Evolutionary conservation across 2,888 invertebrate species (phyloP).

Genomic region (Eilema sororculum): DNA sequence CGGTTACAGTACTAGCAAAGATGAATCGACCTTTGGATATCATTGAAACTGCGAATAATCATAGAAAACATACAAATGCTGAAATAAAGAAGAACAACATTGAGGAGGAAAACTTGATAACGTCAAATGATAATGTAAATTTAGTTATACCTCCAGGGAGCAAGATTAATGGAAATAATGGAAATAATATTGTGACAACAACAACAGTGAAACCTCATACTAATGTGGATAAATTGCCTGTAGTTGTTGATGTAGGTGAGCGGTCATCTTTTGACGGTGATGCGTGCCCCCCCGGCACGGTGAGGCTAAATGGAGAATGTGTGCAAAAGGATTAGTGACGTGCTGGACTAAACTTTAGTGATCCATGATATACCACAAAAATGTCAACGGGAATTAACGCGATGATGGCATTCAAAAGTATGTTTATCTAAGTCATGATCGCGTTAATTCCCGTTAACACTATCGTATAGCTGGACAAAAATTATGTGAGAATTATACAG

Average conservation of each 20-base stretch:
- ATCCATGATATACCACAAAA: no score
- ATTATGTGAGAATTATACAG: neutral
- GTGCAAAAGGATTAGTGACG: slow-evolving; percentile 39
- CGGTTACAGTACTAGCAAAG: slow-evolving; percentile 33
- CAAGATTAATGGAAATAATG: slow-evolving; percentile 30
- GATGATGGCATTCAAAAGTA: no score
- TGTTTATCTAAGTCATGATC: no score
- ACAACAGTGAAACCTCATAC: slow-evolving; percentile 35
- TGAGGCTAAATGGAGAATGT: slow-evolving; percentile 67
- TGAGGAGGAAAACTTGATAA: slow-evolving; percentile 15
- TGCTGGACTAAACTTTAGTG: neutral
- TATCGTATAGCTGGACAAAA: neutral
- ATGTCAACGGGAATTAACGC: no score
- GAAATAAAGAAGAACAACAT: slow-evolving; percentile 15
- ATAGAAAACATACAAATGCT: slow-evolving; percentile 8
- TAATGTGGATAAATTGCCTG: slow-evolving; percentile 35
- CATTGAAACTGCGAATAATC: slow-evolving; percentile 32
- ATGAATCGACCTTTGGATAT: slow-evolving; percentile 35
- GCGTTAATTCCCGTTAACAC: no score
- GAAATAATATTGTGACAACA: slow-evolving; percentile 39
- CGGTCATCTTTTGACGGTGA: slow-evolving; percentile 68
- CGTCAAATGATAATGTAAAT: slow-evolving; percentile 14
- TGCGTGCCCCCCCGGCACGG: slow-evolving; percentile 64
- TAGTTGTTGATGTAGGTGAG: slow-evolving; percentile 58
- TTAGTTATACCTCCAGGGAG: slow-evolving; percentile 14